phyloP scores from a whole-genome alignment of 2,113 vertebrate genomes.

The Phrynosoma blainvillii region DNA sequence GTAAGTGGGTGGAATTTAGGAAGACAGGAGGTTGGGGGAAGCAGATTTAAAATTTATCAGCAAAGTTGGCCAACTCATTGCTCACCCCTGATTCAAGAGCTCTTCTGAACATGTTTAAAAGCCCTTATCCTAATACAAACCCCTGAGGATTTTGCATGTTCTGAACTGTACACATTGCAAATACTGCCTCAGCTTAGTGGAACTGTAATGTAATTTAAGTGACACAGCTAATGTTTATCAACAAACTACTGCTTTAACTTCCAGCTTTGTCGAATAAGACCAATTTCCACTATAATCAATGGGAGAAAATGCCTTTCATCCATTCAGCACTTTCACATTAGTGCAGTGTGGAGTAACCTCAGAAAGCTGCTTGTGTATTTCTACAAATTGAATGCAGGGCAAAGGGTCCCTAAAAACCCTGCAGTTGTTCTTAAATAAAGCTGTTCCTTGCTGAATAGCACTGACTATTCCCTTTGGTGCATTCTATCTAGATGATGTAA shows the following conservation, averaged over 20 bases:
- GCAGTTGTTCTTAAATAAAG: slow-evolving; percentile 66
- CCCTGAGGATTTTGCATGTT: neutral
- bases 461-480: slow-evolving; percentile 71
- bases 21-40: too few species aligned
- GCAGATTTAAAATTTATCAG: neutral
- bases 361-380: neutral
- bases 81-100: neutral
- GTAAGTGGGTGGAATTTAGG: too few species aligned
- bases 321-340: slow-evolving; percentile 30
- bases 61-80: neutral
- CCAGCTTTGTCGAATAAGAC: neutral
- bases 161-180: neutral
- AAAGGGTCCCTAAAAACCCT: slow-evolving; percentile 36
- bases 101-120: neutral
- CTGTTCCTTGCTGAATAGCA: slow-evolving; percentile 65
- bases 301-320: slow-evolving; percentile 20
- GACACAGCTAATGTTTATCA: neutral
- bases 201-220: neutral
- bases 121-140: neutral
- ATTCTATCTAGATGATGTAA: slow-evolving; percentile 81
- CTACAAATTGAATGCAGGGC: slow-evolving; percentile 23
- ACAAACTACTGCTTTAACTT: slow-evolving; percentile 6
- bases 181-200: neutral
- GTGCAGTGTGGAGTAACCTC: neutral
- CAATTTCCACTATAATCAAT: neutral